Base-by-base conservation (phyloP, 2,113 vertebrate genomes). In the Aegotheles bennettii region DNA sequence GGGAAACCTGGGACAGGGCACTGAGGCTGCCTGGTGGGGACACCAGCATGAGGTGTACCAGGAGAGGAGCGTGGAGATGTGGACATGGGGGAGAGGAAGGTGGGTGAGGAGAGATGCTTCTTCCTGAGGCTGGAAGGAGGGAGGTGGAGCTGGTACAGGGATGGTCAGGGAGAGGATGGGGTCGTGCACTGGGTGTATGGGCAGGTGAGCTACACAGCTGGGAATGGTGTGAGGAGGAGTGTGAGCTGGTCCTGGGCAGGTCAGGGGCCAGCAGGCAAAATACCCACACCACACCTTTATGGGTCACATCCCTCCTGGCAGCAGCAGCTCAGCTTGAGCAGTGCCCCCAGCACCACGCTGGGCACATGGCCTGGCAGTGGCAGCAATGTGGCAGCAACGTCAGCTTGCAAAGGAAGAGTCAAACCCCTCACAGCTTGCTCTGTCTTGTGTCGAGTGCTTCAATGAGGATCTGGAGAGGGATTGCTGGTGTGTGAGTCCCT, bases 171-270 rank as follows among this genome's bases (percentile, higher is more conserved):
- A 60, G 11, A n/a, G 45, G 17, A 17, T 33, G 50, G 45, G n/a
- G 14, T 38, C 29, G 6, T 7, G 23, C 7, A 9, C 6, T 1
- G 7, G 21, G 13, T 48, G 6, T 10, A 24, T 16, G 76, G 42
- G 38, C 8, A 2, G 40, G 47, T 33, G 25, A 63, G 42, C 42
- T 35, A 21, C 67, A 67, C 71, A 48, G n/a, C 77, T 15, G 23
- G 42, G 31, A 87, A 38, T 0, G 2, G 47, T 0, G 0, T 10
- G 6, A 23, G 33, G 35, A 70, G 36, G n/a, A 75, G 23, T 0
- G 0, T 10, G 43, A 76, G 31, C 29, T 35, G 6, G 12, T 20
- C 5, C 40, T 38, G 6, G 6, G 33, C 23, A 60, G 20, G 35
- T n/a, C 1, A 2, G 7, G 21, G 42, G 33, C 9, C 35, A 19